Evolutionary conservation across 2,888 invertebrate genomes (phyloP), one percentile per base, ranked within the genome.

Genomic region (Drosophila hawaiiensis): DNA sequence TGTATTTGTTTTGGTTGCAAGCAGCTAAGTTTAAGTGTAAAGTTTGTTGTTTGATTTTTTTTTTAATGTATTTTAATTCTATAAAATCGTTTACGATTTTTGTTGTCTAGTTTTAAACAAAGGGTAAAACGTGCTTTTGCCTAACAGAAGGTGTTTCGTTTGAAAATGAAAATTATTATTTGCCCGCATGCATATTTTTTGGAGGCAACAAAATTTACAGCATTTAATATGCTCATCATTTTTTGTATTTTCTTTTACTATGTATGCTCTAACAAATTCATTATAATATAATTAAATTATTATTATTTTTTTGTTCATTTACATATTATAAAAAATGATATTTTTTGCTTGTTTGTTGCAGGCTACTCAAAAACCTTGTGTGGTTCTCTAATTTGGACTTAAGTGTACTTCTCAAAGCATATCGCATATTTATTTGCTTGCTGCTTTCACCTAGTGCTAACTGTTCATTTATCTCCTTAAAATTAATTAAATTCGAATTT

Each of bases 401-500:
- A 77, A 54, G 41, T 59, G 29, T 78, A 81, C 69, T 80, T 84
- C 70, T 80, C 70, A 63, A 84, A 89, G 89, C 86, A 86, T 79
- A 73, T 88, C 81, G 79, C 86, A 85, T 88, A 78, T 79, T 85
- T 74, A 76, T 77, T 86, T 80, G 77, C 82, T 61, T 78, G 70
- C 73, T 83, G 78, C 73, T 80, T 78, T 78, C 70, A 73, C 78
- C 81, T 89, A 84, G 75, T 81, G 70, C 89, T 91, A 87, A 78
- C 53, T 76, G 74, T 59, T 64, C 68, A 80, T 82, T 71, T 70
- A 60, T 73, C 78, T 78, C 74, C 92, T 92, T 92, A 92, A 81
- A 89, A 91, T 89, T 92, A 92, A 85, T 92, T 92, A 92, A 92
- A 92, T 92, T 92, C 92, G 92, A 92, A 92, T 91, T 92, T 92